These are phyloP conservation scores for Beaufortia kweichowensis DNA, from an alignment of 2,113 vertebrate species.

Conservation along the genomic window DNA sequence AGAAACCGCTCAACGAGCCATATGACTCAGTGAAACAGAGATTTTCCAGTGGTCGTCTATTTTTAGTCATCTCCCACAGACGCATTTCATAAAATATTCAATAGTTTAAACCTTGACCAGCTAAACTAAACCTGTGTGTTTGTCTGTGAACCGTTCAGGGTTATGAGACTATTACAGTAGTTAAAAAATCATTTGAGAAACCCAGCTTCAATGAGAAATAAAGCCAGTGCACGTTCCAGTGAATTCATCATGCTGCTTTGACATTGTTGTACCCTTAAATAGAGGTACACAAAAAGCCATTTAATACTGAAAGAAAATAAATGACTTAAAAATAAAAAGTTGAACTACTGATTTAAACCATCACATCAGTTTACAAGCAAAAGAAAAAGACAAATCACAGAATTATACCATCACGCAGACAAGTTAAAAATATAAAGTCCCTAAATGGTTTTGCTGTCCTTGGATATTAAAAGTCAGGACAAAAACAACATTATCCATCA, in stretches of 20 bases:
- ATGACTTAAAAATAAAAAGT: background rate
- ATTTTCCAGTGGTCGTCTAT: no score
- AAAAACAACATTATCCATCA: constrained; percentile 27
- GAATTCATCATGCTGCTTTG: background rate
- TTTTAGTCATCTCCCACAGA: no score
- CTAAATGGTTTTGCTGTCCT: constrained; percentile 21
- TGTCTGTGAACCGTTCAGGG: no score
- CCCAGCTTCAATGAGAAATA: background rate
- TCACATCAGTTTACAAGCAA: background rate
- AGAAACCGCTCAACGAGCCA: no score
- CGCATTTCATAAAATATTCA: no score
- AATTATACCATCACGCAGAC: background rate
- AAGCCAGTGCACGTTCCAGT: no score
- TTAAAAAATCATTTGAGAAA: no score
- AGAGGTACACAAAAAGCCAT: background rate
- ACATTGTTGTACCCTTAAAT: background rate
- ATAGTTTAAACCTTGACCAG: no score
- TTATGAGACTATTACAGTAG: no score
- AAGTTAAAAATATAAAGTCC: constrained; percentile 9
- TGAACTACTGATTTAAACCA: background rate
- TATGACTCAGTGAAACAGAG: no score
- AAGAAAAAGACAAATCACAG: background rate
- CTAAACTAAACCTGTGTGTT: no score
- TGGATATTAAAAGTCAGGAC: constrained; percentile 26
- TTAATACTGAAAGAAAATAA: constrained; percentile 3